A percentile compares a stretch with the other conserved stretches of the same genome.
These are phyloP conservation scores for Thripadectes ignobilis DNA, from an alignment of 2,797 vertebrate species.

Conservation along the genomic window DNA sequence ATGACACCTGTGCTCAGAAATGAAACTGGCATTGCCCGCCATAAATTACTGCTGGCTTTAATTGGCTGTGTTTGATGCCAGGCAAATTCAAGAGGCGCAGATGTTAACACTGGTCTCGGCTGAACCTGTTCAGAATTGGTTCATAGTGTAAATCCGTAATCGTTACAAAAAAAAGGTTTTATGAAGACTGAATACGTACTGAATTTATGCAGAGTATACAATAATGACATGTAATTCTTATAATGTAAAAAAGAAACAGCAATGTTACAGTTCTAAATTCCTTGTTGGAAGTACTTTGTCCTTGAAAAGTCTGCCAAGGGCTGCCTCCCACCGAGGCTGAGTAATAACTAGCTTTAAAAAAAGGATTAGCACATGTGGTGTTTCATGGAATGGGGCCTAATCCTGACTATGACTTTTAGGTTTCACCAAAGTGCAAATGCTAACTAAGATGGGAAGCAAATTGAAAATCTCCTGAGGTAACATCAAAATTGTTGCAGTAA, in stretches of 20 bases:
- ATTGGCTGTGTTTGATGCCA: neutral
- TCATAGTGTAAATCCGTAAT: neutral
- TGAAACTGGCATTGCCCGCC: neutral
- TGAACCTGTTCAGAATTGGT: neutral
- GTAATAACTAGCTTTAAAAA: slow-evolving; percentile 27
- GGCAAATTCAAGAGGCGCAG: neutral
- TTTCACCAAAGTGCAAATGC: neutral
- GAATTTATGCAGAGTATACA: neutral
- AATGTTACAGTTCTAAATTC: neutral
- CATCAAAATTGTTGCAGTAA: neutral
- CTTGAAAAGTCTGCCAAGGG: slow-evolving; percentile 33
- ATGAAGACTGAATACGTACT: neutral
- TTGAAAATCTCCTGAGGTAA: neutral
- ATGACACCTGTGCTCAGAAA: neutral
- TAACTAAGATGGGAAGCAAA: neutral
- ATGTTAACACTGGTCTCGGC: neutral
- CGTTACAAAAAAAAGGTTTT: neutral
- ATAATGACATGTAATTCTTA: neutral
- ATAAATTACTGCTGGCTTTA: neutral
- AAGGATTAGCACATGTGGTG: neutral
- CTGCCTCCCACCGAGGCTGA: neutral
- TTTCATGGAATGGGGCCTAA: neutral
- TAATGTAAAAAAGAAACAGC: neutral
- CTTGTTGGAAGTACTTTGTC: neutral
- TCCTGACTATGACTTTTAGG: neutral